These are phyloP conservation scores for Trichomalopsis sarcophagae DNA, from an alignment of 1,140 invertebrate genomes.

Conservation along the genomic window DNA sequence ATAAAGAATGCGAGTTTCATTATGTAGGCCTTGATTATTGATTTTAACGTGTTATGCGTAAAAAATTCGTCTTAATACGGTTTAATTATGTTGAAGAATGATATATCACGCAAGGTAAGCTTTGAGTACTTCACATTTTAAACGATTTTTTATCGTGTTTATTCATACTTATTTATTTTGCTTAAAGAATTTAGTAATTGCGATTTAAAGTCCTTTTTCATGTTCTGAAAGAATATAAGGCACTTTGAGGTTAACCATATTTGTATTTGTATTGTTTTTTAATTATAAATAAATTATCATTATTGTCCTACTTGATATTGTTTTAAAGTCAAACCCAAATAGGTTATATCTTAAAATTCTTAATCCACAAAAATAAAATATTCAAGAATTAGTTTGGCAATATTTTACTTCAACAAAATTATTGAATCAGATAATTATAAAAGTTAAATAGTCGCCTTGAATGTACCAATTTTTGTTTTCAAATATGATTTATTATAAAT, in stretches of 20 bases:
- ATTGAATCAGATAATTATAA: neutral
- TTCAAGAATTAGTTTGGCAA: no score
- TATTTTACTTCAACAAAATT: no score
- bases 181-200: neutral
- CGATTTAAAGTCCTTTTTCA: neutral
- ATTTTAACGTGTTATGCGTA: neutral
- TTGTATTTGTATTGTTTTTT: neutral
- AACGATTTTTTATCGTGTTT: neutral
- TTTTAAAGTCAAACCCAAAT: neutral
- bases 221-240: neutral
- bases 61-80: neutral
- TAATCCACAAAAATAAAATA: neutral
- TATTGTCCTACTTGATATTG: neutral
- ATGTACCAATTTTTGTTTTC: neutral
- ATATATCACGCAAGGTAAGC: conserved; percentile 20
- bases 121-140: neutral
- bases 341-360: neutral
- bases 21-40: conserved; percentile 20
- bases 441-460: neutral
- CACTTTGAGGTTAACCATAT: neutral
- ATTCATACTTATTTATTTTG: conserved; percentile 15
- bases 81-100: neutral
- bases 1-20: neutral
- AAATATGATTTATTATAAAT: neutral
- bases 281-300: neutral